Evolutionary conservation across 2,113 vertebrate genomes (phyloP).

Genomic region (Hystrix cristata): DNA sequence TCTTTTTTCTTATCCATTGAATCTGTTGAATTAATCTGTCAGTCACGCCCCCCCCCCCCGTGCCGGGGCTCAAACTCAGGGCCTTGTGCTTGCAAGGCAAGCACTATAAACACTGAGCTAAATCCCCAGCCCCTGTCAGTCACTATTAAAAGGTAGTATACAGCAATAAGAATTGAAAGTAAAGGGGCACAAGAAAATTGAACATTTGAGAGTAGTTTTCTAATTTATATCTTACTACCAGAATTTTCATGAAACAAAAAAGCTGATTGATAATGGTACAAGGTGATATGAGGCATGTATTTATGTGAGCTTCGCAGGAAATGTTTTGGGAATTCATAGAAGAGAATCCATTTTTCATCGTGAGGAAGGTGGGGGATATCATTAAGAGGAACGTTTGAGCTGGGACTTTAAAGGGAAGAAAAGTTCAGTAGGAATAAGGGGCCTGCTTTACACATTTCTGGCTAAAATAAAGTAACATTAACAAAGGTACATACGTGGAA

Average conservation of each 20-base stretch:
- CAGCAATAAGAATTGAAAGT: neutral
- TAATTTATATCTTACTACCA: neutral
- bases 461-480: neutral
- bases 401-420: neutral
- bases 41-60: neutral
- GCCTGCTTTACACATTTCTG: neutral
- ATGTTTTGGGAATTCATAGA: constrained; percentile 23
- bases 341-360: neutral
- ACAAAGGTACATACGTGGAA: neutral
- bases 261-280: neutral
- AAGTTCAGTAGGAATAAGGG: neutral
- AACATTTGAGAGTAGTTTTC: constrained; percentile 26
- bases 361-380: neutral
- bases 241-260: constrained; percentile 5
- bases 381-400: constrained; percentile 17
- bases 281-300: neutral
- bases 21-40: neutral
- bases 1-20: neutral
- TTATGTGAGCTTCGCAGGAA: neutral
- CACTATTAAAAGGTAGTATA: neutral
- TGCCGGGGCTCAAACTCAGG: too few relatives aligned
- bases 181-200: neutral
- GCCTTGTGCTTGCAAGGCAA: too few relatives aligned
- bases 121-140: neutral
- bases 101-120: too few relatives aligned